Conservation (phyloP, 2,888 invertebrate genomes). For the Biston stratarius region DNA sequence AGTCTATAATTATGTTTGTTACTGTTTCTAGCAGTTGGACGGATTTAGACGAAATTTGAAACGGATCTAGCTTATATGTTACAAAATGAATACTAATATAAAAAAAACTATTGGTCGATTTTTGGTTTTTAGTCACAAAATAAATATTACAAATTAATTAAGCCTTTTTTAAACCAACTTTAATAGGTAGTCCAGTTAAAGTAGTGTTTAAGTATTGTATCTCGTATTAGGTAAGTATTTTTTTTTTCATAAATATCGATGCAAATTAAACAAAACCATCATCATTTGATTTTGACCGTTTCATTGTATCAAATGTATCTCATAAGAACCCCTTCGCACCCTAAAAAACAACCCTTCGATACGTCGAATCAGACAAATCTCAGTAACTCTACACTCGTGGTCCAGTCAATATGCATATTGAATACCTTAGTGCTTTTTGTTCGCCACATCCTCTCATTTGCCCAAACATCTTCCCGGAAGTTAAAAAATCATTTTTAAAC, state of each 20-base stretch:
- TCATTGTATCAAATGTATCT: constrained; percentile 34
- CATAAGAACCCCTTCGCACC: constrained; percentile 42
- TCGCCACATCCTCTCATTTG: constrained; percentile 74
- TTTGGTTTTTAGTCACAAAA: too few species aligned
- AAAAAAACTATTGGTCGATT: too few species aligned
- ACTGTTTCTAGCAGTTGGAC: too few species aligned
- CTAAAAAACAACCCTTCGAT: constrained; percentile 20
- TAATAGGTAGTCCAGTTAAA: too few species aligned
- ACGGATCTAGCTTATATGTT: background rate
- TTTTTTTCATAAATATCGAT: background rate
- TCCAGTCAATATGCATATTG: constrained; percentile 62
- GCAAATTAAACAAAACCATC: constrained; percentile 1
- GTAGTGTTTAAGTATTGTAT: too few species aligned
- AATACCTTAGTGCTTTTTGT: constrained; percentile 61
- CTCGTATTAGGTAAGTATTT: too few species aligned
- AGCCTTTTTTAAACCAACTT: too few species aligned
- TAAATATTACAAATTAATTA: too few species aligned
- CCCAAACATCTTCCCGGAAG: constrained; percentile 81
- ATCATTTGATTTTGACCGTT: constrained; percentile 32
- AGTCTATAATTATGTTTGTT: too few species aligned
- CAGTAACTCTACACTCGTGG: constrained; percentile 65
- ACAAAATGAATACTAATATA: too few species aligned
- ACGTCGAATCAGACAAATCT: constrained; percentile 22
- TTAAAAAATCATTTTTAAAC: constrained; percentile 68
- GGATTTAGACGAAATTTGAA: too few species aligned